These are phyloP conservation scores for Drosophila funebris DNA, from an alignment of 1,140 invertebrate genomes.

Conservation along the genomic window DNA sequence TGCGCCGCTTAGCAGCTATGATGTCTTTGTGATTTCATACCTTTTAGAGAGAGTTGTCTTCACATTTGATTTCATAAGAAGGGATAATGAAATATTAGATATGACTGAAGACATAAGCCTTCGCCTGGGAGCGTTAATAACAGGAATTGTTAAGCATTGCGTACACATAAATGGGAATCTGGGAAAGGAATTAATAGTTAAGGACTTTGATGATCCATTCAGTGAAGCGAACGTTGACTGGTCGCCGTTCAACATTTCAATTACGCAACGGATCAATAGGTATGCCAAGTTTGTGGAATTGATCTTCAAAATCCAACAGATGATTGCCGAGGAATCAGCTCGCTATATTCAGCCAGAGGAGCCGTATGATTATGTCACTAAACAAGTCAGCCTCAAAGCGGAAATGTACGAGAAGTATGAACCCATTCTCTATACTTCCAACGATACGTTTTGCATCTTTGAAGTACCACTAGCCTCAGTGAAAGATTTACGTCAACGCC, in stretches of 20 bases:
- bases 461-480: not conserved
- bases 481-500: not conserved
- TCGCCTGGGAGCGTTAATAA: not conserved
- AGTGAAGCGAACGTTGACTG: not conserved
- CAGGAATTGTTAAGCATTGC: constrained; percentile 1
- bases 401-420: not conserved
- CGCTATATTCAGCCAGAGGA: constrained; percentile 8
- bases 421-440: not conserved
- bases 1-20: not conserved
- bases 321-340: not conserved
- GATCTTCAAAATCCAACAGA: not conserved
- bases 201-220: not conserved
- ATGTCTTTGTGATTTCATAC: not conserved
- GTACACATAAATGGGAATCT: not conserved
- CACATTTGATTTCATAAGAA: constrained; percentile 3
- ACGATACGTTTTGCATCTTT: not conserved
- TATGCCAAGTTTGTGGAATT: not conserved
- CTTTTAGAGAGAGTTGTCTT: not conserved
- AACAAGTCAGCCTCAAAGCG: not conserved
- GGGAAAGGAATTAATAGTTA: not conserved
- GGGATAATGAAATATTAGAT: constrained; percentile 22
- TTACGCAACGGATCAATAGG: not conserved
- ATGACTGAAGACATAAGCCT: not conserved
- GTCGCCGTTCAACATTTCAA: not conserved
- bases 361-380: not conserved